Evolutionary conservation across 2,113 vertebrate species (phyloP), one percentile per base, ranked within the genome.

Genomic region (Sciurus niger): DNA sequence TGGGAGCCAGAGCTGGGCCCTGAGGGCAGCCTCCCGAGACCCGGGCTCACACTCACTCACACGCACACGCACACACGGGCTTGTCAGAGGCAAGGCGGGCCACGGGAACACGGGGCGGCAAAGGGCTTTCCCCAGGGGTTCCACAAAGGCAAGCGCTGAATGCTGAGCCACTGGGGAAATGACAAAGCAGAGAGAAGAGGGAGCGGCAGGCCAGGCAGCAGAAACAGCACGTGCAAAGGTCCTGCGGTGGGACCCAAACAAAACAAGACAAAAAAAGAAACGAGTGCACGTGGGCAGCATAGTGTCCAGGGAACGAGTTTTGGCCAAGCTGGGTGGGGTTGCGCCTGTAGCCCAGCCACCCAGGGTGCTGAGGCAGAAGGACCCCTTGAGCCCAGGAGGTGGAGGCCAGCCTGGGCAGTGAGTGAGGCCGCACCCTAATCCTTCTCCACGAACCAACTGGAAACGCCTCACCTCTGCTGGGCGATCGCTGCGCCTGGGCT

Each of bases 141-240:
- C 46, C 55, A 58, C 40, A 30, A 0, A 0, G 58, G 58, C 34
- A 32, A 60, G 72, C 83, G 68, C 70, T 83, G 63, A 60, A 32
- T 46, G 43, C 77, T 32, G 17, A 13, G 16, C 17, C 12, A 1
- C 1, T 0, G 4, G 34, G 2, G 4, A 55, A 43, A 37, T 53
- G 24, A 70, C 40, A 70, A 82, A 85, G 18, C 30, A 79, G 46
- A 65, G 18, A 58, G 55, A 22, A 25, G 22, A 25, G 43, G 22
- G 16, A 55, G n/a, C 4, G 3, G n/a, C 51, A 65, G 5, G 55
- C 70, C 58, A n/a, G 60, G 37, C 28, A 46, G 72, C 55, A 74
- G 88, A 60, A 68, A 60, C 0, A 11, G 51, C 53, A 32, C 14
- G 18, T 84, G 51, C 58, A 76, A 93, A 93, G 83, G 51, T 46